A percentile compares a stretch with the other conserved stretches of the same genome.
phyloP scores from a whole-genome alignment of 2,888 invertebrate species.

The Drosophila dives region DNA sequence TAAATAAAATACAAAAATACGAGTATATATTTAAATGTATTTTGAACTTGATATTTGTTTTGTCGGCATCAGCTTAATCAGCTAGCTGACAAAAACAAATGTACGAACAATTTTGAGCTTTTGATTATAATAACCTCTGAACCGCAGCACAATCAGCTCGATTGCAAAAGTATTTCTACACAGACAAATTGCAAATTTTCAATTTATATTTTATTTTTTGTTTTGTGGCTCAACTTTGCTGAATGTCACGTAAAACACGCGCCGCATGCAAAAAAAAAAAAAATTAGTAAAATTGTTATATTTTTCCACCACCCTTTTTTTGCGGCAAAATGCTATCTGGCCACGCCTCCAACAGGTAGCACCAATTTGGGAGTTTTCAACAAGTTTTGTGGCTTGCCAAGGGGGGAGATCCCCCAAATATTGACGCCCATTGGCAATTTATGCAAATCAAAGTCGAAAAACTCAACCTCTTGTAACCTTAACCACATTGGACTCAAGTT shows the following conservation, averaged over 20 bases:
- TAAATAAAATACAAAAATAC: not conserved
- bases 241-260: slow-evolving; percentile 67
- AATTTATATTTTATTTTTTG: slow-evolving; percentile 46
- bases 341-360: slow-evolving; percentile 67
- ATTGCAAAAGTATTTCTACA: slow-evolving; percentile 28
- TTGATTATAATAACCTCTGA: slow-evolving; percentile 45
- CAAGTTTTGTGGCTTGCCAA: slow-evolving; percentile 39
- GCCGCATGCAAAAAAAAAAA: slow-evolving; percentile 22
- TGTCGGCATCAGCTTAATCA: slow-evolving; percentile 37
- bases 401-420: slow-evolving; percentile 31
- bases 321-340: slow-evolving; percentile 31
- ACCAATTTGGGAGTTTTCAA: slow-evolving; percentile 62
- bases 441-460: slow-evolving; percentile 69
- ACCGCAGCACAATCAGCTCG: slow-evolving; percentile 43
- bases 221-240: slow-evolving; percentile 23
- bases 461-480: slow-evolving; percentile 35
- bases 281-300: slow-evolving; percentile 4
- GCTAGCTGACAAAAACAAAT: slow-evolving; percentile 17
- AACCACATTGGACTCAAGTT: slow-evolving; percentile 22
- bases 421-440: slow-evolving; percentile 68
- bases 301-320: slow-evolving; percentile 4
- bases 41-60: slow-evolving; percentile 5
- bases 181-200: slow-evolving; percentile 52
- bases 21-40: not conserved
- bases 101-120: not conserved